phyloP scores from a whole-genome alignment of 2,888 invertebrate genomes.

The Cartodere bifasciata region DNA sequence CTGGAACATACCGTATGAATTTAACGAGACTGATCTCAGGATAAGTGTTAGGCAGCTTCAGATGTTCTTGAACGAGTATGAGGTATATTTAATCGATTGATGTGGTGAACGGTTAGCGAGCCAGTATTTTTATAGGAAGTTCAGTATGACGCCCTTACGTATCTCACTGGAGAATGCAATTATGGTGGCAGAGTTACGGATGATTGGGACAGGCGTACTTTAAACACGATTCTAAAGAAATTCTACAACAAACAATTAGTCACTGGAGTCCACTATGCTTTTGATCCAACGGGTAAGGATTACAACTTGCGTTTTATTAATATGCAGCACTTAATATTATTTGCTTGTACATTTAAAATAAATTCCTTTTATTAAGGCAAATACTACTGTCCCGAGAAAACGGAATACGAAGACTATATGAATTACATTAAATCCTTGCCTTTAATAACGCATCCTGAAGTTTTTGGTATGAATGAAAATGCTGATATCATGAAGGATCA shows the following conservation, averaged over 20 bases:
- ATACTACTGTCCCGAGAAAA: slow-evolving; percentile 61
- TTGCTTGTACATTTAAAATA: too few species aligned
- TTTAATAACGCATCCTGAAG: slow-evolving; percentile 62
- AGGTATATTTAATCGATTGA: slow-evolving; percentile 33
- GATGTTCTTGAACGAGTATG: slow-evolving; percentile 74
- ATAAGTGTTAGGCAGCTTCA: slow-evolving; percentile 82
- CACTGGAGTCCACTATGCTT: slow-evolving; percentile 46
- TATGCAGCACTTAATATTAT: too few species aligned
- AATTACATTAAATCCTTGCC: slow-evolving; percentile 58
- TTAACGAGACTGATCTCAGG: slow-evolving; percentile 86
- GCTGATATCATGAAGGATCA: slow-evolving; percentile 88
- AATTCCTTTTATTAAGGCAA: slow-evolving; percentile 43
- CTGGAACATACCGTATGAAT: slow-evolving; percentile 93
- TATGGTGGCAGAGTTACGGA: slow-evolving; percentile 94
- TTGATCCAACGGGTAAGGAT: slow-evolving; percentile 50
- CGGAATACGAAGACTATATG: slow-evolving; percentile 60
- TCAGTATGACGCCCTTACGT: slow-evolving; percentile 75
- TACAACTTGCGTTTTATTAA: background rate
- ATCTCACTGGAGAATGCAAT: slow-evolving; percentile 90
- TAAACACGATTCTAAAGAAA: slow-evolving; percentile 67
- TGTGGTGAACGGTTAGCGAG: background rate
- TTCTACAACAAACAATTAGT: slow-evolving; percentile 66
- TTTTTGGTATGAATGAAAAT: slow-evolving; percentile 88
- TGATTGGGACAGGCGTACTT: slow-evolving; percentile 83
- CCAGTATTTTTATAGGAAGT: slow-evolving; percentile 42